Percentiles rank a stretch among this genome's conserved stretches.
phyloP scores from a whole-genome alignment of 2,113 vertebrate genomes.

The Pomatostomus ruficeps region DNA sequence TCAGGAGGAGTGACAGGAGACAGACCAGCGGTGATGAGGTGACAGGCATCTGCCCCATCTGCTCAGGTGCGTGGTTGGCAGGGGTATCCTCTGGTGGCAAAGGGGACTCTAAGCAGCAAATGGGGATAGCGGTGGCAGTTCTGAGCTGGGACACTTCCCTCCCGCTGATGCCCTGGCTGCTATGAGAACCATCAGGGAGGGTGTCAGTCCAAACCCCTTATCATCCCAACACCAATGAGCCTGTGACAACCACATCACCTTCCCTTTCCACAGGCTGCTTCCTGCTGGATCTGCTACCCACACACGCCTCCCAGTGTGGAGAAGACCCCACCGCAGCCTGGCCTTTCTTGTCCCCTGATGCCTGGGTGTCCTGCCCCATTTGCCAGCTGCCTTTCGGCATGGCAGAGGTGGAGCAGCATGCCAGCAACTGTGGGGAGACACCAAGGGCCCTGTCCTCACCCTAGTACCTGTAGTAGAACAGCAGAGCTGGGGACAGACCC shows the following conservation, averaged over 20 bases:
- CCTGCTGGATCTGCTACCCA: constrained; percentile 53
- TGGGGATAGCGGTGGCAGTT: background rate
- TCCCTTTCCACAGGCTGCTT: constrained; percentile 55
- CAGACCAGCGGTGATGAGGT: background rate
- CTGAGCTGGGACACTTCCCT: fast-evolving
- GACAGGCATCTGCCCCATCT: constrained; percentile 64
- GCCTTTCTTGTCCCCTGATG: background rate
- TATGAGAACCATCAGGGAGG: background rate
- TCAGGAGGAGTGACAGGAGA: background rate
- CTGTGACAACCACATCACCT: background rate
- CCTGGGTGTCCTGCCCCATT: constrained; percentile 66
- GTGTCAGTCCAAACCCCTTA: fast-evolving
- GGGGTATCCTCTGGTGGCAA: too few species aligned
- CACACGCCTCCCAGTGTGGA: constrained; percentile 64
- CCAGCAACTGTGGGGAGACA: constrained; percentile 69
- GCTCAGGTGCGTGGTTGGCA: constrained; percentile 58
- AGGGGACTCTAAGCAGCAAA: background rate
- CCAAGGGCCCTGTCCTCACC: background rate
- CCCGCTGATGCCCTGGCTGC: too few species aligned
- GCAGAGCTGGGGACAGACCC: background rate
- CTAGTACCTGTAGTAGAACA: background rate
- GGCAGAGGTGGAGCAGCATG: constrained; percentile 63
- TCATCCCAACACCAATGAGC: background rate
- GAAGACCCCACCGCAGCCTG: background rate
- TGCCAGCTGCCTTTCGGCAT: constrained; percentile 51